These are phyloP conservation scores for Cancer borealis DNA, from an alignment of 2,888 invertebrate genomes.

Conservation along the genomic window DNA sequence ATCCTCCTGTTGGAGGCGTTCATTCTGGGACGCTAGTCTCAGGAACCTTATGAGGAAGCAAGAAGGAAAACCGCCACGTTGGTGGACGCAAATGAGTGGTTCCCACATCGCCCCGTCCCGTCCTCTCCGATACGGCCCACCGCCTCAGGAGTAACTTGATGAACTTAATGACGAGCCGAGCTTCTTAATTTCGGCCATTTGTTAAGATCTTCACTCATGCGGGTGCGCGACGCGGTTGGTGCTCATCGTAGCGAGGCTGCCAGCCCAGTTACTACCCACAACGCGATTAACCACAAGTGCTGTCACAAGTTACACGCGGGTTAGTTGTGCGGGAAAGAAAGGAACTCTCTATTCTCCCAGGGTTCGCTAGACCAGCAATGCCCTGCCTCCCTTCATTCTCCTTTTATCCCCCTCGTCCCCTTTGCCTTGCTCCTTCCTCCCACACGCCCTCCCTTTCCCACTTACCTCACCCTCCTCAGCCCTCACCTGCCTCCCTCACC, in stretches of 20 bases:
- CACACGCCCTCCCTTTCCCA: conserved; percentile 40
- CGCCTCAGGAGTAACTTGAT: conserved; percentile 3
- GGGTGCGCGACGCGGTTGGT: background rate
- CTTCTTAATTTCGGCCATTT: background rate
- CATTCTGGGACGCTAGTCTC: background rate
- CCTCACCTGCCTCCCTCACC: conserved; percentile 29
- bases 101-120: background rate
- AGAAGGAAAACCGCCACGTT: background rate
- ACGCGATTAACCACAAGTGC: background rate
- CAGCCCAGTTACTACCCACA: background rate
- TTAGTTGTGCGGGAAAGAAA: background rate
- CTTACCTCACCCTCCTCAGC: background rate
- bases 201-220: background rate
- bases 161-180: background rate
- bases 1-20: background rate
- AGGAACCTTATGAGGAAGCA: background rate
- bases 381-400: conserved; percentile 10
- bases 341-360: background rate
- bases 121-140: background rate
- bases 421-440: conserved; percentile 17
- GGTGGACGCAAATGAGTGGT: background rate
- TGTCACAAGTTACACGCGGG: conserved; percentile 17
- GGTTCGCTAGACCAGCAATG: background rate
- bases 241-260: background rate
- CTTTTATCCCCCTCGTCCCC: conserved; percentile 5